Base-by-base conservation (phyloP, 1,140 invertebrate species). In the Trichonephila clavata region DNA sequence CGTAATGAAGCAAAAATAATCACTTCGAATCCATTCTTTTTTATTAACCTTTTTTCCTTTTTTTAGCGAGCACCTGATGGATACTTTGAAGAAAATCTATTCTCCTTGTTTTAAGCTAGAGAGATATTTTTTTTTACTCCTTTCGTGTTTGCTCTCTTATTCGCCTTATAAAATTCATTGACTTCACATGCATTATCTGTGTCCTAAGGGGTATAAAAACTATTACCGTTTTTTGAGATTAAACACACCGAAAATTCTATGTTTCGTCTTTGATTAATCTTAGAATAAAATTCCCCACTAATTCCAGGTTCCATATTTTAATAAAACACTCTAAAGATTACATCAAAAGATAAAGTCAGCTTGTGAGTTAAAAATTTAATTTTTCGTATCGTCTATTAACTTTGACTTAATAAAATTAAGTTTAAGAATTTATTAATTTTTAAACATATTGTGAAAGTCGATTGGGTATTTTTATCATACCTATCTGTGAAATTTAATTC, bases 1-100 rank as follows among this genome's bases (percentile, higher is more conserved):
- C 86, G 2, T 63, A 87, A 87, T 60, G 61, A 87, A 87, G 86
- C 57, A 84, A 84, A 84, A 84, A 87, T 63, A 87, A 87, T 61
- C 61, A 57, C 14, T n/a, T 50, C 50, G 50, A 10, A 43, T 39
- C 32, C 50, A 50, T 50, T 83, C 10, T 57, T 83, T n/a, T 18
- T 24, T 14, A 57, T 32, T 16, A 18, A 4, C 63, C n/a, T 86
- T 63, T 86, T 63, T 32, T 63, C 6, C 24, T 27, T 18, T 86
- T 18, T 24, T 14, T 65, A 65, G 63, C n/a, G 18, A 83, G 68
- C 24, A 63, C 32, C 86, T 87, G 86, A 87, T 65, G 20, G 86
- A 63, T n/a, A 21, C 16, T 10, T 14, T 2, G 32, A 87, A 27
- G 60, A 87, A 87, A 39, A 87, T 65, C 27, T 16, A 61, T 63